Evolutionary conservation across 2,113 vertebrate species (phyloP).

Genomic region (Thunnus thynnus): DNA sequence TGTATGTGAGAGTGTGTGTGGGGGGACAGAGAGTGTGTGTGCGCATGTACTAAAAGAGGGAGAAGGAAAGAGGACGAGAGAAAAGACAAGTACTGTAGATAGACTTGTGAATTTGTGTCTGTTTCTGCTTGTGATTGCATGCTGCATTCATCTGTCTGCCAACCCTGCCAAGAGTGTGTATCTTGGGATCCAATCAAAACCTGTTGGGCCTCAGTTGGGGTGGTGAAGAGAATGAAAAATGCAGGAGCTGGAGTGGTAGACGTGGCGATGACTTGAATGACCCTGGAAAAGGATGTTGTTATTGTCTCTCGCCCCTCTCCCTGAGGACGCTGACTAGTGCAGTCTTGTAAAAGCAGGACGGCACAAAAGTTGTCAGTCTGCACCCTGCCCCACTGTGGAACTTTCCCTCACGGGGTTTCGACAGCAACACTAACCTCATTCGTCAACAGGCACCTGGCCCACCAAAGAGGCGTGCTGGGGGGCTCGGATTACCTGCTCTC

Average conservation of each 20-base stretch:
- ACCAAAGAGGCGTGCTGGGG: slow-evolving; percentile 23
- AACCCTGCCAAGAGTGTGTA: slow-evolving; percentile 49
- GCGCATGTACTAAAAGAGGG: background rate
- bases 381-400: slow-evolving; percentile 56
- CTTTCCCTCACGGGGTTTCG: slow-evolving; percentile 57
- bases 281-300: slow-evolving; percentile 67
- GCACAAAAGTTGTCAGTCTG: slow-evolving; percentile 66
- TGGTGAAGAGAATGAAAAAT: slow-evolving; percentile 31
- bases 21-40: background rate
- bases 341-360: slow-evolving; percentile 54
- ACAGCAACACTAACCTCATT: slow-evolving; percentile 64
- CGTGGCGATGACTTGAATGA: slow-evolving; percentile 55
- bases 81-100: slow-evolving; percentile 13
- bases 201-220: slow-evolving; percentile 30
- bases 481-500: slow-evolving; percentile 37
- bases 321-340: slow-evolving; percentile 54
- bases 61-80: slow-evolving; percentile 1
- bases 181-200: slow-evolving; percentile 69
- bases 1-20: slow-evolving; percentile 1
- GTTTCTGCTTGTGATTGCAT: slow-evolving; percentile 66
- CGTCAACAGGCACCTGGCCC: slow-evolving; percentile 39
- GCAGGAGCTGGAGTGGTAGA: slow-evolving; percentile 20
- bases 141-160: slow-evolving; percentile 50
- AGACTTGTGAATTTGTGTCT: slow-evolving; percentile 50
- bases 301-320: slow-evolving; percentile 50